These are phyloP conservation scores for Epizoanthus illoricatus DNA, from an alignment of 92 coral and sea anemone species.

Conservation along the genomic window DNA sequence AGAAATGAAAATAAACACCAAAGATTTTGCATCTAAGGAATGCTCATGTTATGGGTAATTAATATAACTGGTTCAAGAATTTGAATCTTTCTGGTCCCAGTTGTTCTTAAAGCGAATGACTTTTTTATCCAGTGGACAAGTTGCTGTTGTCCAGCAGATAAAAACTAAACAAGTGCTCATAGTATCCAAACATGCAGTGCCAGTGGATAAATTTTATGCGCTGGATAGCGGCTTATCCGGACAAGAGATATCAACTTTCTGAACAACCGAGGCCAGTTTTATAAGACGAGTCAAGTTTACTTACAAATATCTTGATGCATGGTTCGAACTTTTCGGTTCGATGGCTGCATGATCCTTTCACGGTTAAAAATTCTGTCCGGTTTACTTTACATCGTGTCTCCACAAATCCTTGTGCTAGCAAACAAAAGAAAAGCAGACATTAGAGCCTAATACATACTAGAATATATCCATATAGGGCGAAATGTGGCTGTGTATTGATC, in stretches of 20 bases:
- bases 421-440: neutral
- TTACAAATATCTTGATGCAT: constrained; percentile 80
- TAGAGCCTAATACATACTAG: neutral
- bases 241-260: neutral
- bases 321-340: constrained; percentile 71
- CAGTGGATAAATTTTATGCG: neutral
- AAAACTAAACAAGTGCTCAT: too few species aligned
- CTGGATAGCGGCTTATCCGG: neutral
- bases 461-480: neutral
- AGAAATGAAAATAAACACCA: too few species aligned
- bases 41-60: too few species aligned
- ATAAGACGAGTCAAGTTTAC: constrained; percentile 15
- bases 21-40: too few species aligned
- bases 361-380: constrained; percentile 47
- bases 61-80: too few species aligned
- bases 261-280: neutral
- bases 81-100: too few species aligned
- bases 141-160: too few species aligned
- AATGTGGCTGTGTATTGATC: neutral
- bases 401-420: constrained; percentile 61
- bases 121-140: too few species aligned
- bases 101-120: too few species aligned
- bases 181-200: neutral
- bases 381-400: constrained; percentile 63
- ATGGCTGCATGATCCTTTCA: constrained; percentile 83